phyloP scores from a whole-genome alignment of 2,888 invertebrate species.

The Napeogenes inachia region DNA sequence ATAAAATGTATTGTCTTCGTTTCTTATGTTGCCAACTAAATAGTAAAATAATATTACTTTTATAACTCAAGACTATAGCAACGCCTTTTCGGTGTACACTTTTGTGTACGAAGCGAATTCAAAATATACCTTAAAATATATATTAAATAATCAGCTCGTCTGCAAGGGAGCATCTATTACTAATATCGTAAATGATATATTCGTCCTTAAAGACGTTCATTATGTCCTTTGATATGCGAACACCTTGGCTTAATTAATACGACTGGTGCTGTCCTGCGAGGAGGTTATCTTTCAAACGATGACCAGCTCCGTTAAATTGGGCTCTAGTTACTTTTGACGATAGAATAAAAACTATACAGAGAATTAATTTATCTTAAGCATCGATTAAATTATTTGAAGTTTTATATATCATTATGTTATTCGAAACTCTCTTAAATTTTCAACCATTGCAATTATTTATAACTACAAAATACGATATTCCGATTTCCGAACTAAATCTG shows the following conservation, averaged over 20 bases:
- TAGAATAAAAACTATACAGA: background rate
- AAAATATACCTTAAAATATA: background rate
- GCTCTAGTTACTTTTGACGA: slow-evolving; percentile 39
- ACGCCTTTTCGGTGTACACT: background rate
- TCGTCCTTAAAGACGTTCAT: slow-evolving; percentile 55
- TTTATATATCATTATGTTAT: too few species aligned
- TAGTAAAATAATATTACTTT: too few species aligned
- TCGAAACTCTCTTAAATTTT: too few species aligned
- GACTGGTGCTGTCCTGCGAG: slow-evolving; percentile 39
- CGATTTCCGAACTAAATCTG: slow-evolving; percentile 22
- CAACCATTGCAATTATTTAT: slow-evolving; percentile 54
- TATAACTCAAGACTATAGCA: too few species aligned
- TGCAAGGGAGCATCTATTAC: background rate
- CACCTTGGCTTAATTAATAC: slow-evolving; percentile 59
- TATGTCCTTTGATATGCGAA: slow-evolving; percentile 62
- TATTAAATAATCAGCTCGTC: background rate
- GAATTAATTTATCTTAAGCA: slow-evolving; percentile 5
- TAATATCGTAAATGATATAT: slow-evolving; percentile 19
- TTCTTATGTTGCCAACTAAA: too few species aligned
- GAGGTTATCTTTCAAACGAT: slow-evolving; percentile 62
- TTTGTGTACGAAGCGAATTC: background rate
- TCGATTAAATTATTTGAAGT: too few species aligned
- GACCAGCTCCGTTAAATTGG: slow-evolving; percentile 57
- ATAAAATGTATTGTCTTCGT: too few species aligned
- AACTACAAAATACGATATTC: slow-evolving; percentile 49